Percentiles rank a stretch among this genome's conserved stretches.
Evolutionary conservation across 2,797 vertebrate genomes (phyloP).

Genomic region (Pelodytes ibericus): DNA sequence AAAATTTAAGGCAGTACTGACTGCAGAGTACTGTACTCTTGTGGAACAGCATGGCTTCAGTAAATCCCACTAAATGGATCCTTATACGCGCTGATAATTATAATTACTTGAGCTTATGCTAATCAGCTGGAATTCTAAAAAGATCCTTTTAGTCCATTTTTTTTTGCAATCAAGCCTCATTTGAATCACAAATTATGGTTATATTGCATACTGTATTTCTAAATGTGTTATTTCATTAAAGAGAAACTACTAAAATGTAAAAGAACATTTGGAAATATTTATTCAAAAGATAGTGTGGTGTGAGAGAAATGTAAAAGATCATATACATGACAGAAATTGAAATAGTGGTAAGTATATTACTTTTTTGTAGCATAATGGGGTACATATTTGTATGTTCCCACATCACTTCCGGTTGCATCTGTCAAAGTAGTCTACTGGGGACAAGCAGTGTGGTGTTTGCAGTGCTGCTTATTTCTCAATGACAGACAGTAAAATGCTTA

Average conservation of each 20-base stretch:
- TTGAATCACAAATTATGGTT: conserved; percentile 8
- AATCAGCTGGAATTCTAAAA: conserved; percentile 26
- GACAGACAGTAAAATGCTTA: too few species aligned
- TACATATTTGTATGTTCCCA: background rate
- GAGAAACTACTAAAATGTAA: background rate
- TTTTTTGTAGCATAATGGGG: background rate
- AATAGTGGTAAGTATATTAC: background rate
- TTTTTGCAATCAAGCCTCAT: conserved; percentile 35
- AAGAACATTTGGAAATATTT: background rate
- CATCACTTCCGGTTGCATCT: background rate
- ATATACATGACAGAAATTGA: background rate
- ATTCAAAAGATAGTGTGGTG: too few species aligned
- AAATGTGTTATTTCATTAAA: background rate
- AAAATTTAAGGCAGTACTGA: background rate
- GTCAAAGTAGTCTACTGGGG: too few species aligned
- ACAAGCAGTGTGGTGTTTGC: too few species aligned
- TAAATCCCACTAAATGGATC: conserved; percentile 20
- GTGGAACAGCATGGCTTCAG: conserved; percentile 14
- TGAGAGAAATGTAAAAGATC: background rate
- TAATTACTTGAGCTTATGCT: conserved; percentile 37
- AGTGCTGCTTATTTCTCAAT: too few species aligned
- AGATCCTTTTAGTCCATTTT: conserved; percentile 22
- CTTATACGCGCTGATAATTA: conserved; percentile 31
- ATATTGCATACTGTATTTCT: conserved; percentile 6
- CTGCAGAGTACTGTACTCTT: conserved; percentile 3